Conservation (phyloP, 2,113 vertebrate genomes). For the Myotis lucifugus region DNA sequence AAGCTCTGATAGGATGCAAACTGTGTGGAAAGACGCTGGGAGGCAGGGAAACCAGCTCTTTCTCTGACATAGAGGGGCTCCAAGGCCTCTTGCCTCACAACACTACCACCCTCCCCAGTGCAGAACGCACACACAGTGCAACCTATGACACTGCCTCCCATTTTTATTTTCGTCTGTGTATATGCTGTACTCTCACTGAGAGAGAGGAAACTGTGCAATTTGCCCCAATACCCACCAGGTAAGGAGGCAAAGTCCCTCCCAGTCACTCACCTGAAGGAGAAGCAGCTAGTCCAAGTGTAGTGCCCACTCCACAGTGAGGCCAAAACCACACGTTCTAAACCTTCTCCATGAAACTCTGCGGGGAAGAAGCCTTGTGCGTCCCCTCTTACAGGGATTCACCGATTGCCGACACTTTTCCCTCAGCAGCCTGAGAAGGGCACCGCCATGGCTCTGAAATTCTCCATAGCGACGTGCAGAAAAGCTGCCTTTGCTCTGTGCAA, state of each 20-base stretch:
- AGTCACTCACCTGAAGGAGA: background rate
- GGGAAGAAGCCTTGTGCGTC: background rate
- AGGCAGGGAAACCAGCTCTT: background rate
- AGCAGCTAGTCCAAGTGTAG: background rate
- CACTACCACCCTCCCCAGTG: too few relatives aligned
- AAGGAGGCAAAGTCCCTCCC: background rate
- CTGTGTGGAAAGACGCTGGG: background rate
- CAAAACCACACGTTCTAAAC: background rate
- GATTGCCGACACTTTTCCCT: background rate
- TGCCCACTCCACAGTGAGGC: too few relatives aligned
- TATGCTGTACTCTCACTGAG: background rate
- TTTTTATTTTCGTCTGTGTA: background rate
- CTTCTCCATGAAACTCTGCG: background rate
- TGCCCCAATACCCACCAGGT: background rate
- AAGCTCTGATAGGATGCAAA: background rate
- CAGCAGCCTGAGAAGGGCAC: background rate
- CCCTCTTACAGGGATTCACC: background rate
- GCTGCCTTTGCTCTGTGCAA: background rate
- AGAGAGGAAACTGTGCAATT: background rate
- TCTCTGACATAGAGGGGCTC: background rate
- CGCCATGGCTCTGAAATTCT: background rate
- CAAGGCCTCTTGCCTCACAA: background rate
- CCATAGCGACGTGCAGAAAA: background rate
- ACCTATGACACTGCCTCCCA: background rate
- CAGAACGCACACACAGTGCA: background rate